Base-by-base conservation (phyloP, 1,140 invertebrate species). In the Reticulitermes speratus region DNA sequence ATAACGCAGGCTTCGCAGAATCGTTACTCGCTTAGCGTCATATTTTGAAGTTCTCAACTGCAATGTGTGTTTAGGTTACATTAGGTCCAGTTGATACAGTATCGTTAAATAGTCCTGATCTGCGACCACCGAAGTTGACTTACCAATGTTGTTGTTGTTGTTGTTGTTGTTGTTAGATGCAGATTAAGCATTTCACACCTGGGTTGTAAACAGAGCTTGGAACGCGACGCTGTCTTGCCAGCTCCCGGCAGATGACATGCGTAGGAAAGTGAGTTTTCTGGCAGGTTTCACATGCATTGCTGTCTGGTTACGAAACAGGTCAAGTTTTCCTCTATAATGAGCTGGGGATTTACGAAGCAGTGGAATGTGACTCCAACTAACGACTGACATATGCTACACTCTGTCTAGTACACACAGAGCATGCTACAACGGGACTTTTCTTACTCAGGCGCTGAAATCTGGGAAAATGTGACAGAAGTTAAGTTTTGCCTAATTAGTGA, bases 261-360 rank as follows among this genome's bases (percentile, higher is more conserved):
- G 65, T 75, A 75, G 65, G 65, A 75, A 75, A 75, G 65, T 75
- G 65, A 30, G 65, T 75, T 75, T 55, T 75, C 65, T 75, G 65
- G 65, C 65, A 75, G n/a, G 65, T 75, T 75, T 75, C 65, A 75
- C 65, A 75, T 75, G 65, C 65, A 75, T 75, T 75, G 30, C 65
- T 75, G 65, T 75, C n/a, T 75, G 8, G 65, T 75, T 75, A 75
- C 65, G 65, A 75, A 19, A 75, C n/a, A 75, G 65, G 65, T 75
- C 65, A 75, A 75, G 65, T 75, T 75, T 75, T 75, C 25, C 65
- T 25, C 65, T 75, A 75, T 75, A 75, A 75, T 75, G 65, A 75
- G 65, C 65, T 14, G n/a, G 65, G 65, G 65, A 75, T 75, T 75
- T 75, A 75, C n/a, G 65, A 75, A 75, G 65, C 65, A 12, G 6